A percentile compares a stretch with the other conserved stretches of the same genome.
Conservation (phyloP, 2,797 vertebrate species). For the Pipistrellus pipistrellus region DNA sequence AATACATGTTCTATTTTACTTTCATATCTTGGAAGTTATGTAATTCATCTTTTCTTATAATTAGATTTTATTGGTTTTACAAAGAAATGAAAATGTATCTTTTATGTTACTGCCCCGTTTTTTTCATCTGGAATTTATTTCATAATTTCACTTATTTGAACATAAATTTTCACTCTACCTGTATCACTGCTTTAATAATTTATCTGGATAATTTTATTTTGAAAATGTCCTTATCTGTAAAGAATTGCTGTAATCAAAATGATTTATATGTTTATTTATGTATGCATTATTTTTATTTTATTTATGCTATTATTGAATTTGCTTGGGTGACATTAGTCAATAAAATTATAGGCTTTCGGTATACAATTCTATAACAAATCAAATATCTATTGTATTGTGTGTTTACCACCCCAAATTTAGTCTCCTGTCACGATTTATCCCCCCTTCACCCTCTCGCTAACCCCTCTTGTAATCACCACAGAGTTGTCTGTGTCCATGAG, state of each 20-base stretch:
- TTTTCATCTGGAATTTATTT: background rate
- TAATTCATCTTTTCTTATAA: conserved; percentile 24
- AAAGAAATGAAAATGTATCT: background rate
- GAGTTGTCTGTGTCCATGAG: background rate
- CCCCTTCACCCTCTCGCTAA: background rate
- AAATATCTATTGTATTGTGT: background rate
- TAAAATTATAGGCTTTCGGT: background rate
- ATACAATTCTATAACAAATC: background rate
- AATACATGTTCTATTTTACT: background rate
- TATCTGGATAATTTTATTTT: background rate
- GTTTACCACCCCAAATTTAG: background rate
- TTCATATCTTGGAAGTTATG: background rate
- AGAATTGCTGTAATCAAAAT: background rate
- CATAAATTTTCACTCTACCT: background rate
- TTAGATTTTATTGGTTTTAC: background rate
- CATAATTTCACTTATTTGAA: background rate
- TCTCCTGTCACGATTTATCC: background rate
- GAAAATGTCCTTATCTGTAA: background rate
- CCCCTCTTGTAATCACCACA: background rate
- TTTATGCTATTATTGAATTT: background rate
- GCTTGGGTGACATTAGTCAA: background rate
- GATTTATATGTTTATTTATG: background rate
- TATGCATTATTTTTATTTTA: background rate
- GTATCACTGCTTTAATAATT: background rate
- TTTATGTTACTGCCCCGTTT: background rate